phyloP scores from a whole-genome alignment of 1,140 invertebrate species.

The Heliconius hermathena region DNA sequence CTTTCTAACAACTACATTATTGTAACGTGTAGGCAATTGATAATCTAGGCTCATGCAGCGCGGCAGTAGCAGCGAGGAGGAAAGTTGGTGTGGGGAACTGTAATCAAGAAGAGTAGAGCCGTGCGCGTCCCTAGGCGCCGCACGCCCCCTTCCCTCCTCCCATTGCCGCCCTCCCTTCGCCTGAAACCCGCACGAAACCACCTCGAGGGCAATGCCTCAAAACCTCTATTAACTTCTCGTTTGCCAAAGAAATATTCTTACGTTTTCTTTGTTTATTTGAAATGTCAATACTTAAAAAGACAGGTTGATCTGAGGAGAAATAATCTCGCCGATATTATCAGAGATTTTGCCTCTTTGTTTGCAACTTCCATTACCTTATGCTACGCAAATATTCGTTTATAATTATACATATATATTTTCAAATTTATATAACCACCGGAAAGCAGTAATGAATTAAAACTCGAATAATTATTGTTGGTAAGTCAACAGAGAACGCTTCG shows the following conservation, averaged over 20 bases:
- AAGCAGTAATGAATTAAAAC: conserved; percentile 58
- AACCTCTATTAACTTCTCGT: conserved; percentile 77
- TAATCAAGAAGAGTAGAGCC: conserved; percentile 82
- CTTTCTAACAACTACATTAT: conserved; percentile 28
- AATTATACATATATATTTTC: background rate
- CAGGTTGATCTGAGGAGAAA: conserved; percentile 18
- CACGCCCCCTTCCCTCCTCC: conserved; percentile 31
- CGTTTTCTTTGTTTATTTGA: conserved; percentile 68
- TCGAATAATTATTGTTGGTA: conserved; percentile 61
- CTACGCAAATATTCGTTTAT: background rate
- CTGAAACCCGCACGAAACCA: conserved; percentile 65
- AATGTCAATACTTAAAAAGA: conserved; percentile 43
- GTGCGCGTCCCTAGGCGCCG: conserved; percentile 62
- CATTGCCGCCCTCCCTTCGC: conserved; percentile 40
- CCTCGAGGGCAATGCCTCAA: conserved; percentile 75
- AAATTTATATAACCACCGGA: conserved; percentile 34
- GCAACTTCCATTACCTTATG: background rate
- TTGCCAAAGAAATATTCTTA: conserved; percentile 67
- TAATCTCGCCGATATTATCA: conserved; percentile 6
- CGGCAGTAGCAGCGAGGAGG: conserved; percentile 44
- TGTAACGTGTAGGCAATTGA: conserved; percentile 54
- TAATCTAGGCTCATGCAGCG: conserved; percentile 64
- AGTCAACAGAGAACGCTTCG: conserved; percentile 72
- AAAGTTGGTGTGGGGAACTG: conserved; percentile 56
- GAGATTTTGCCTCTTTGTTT: background rate